These are phyloP conservation scores for Delia radicum DNA, from an alignment of 1,140 invertebrate species.

Conservation along the genomic window DNA sequence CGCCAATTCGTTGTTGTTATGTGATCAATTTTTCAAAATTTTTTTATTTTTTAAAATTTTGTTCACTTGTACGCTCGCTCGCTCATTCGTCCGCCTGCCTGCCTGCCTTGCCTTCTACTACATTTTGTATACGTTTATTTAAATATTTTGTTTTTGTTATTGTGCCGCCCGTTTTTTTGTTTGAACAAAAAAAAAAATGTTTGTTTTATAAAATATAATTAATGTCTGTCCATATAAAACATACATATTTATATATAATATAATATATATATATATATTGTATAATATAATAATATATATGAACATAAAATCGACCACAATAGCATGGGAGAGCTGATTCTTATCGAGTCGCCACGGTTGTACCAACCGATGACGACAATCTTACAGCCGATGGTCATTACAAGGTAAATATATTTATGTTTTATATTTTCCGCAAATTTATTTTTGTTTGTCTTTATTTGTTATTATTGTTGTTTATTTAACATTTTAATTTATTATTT, in stretches of 20 bases:
- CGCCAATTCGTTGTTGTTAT: slow-evolving; percentile 26
- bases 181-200: slow-evolving; percentile 25
- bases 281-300: not conserved
- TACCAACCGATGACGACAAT: slow-evolving; percentile 87
- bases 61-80: not conserved
- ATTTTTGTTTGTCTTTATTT: not conserved
- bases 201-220: slow-evolving; percentile 42
- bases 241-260: not conserved
- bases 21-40: not conserved
- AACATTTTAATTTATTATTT: slow-evolving; percentile 3
- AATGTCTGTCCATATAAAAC: slow-evolving; percentile 40
- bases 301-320: slow-evolving; percentile 29
- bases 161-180: not conserved
- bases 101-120: not conserved
- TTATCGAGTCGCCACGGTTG: slow-evolving; percentile 88
- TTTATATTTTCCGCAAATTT: not conserved
- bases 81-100: not conserved
- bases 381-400: slow-evolving; percentile 88
- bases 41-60: not conserved
- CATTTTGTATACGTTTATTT: too few species aligned
- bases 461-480: not conserved
- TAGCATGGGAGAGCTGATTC: slow-evolving; percentile 92
- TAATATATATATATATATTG: not conserved
- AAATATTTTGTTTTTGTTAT: not conserved
- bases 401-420: slow-evolving; percentile 68